phyloP scores from a whole-genome alignment of 2,797 vertebrate genomes.

The Ctenopoma kingsleyae region DNA sequence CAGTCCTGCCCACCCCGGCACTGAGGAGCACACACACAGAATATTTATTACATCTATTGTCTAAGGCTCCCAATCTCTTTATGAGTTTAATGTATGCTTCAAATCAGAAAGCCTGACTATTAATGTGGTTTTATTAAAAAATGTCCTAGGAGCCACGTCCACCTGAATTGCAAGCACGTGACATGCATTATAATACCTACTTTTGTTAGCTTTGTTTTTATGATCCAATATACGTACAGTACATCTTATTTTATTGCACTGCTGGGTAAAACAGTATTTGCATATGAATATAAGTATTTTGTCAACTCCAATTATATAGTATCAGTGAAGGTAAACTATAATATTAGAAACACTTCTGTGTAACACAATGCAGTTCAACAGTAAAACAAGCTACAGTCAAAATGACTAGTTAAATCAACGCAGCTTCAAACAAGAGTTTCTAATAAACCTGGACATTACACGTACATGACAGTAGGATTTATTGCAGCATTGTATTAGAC shows the following conservation, averaged over 20 bases:
- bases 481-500: background rate
- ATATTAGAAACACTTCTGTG: too few relatives aligned
- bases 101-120: background rate
- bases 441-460: background rate
- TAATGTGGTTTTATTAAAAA: background rate
- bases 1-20: slow-evolving; percentile 95
- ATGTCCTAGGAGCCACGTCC: background rate
- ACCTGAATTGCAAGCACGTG: background rate
- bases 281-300: background rate
- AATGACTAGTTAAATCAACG: background rate
- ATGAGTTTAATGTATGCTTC: background rate
- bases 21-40: slow-evolving; percentile 69
- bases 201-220: background rate
- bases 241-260: background rate
- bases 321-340: background rate
- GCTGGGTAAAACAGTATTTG: background rate
- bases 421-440: background rate
- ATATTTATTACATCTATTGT: slow-evolving; percentile 3
- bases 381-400: background rate
- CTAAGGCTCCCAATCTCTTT: background rate
- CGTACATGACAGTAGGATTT: background rate
- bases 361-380: background rate
- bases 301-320: background rate
- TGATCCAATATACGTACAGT: background rate
- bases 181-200: background rate